These are phyloP conservation scores for Eptesicus fuscus DNA, from an alignment of 2,113 vertebrate species.

Conservation along the genomic window DNA sequence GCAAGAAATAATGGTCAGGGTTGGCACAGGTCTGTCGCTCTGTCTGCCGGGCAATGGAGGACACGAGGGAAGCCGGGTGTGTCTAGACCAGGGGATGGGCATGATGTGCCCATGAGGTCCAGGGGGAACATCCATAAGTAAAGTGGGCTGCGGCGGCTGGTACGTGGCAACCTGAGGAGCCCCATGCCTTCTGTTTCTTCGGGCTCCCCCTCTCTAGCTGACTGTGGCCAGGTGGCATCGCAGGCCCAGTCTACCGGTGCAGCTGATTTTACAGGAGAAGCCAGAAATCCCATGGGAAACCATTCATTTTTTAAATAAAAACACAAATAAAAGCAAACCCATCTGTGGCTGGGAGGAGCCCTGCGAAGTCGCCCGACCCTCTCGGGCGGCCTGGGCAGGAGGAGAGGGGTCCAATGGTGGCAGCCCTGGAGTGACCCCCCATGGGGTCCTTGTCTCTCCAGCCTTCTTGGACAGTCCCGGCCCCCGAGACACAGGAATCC, in stretches of 20 bases:
- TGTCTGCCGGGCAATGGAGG: not conserved
- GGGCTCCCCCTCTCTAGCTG: not conserved
- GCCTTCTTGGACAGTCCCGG: not conserved
- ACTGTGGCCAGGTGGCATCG: not conserved
- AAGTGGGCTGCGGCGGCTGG: too few relatives aligned
- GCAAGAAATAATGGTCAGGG: not conserved
- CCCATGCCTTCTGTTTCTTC: not conserved
- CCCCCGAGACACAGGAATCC: not conserved
- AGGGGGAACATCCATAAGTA: not conserved
- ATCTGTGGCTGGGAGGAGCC: not conserved
- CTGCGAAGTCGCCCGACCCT: rapidly evolving
- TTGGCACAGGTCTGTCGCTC: not conserved
- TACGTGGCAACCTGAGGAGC: too few relatives aligned
- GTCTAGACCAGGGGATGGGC: not conserved
- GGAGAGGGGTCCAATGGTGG: rapidly evolving
- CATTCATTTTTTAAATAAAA: not conserved
- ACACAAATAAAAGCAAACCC: not conserved
- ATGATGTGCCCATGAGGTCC: not conserved
- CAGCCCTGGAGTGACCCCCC: too few relatives aligned
- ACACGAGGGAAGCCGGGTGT: not conserved
- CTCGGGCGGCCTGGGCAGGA: not conserved
- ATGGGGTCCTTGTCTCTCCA: not conserved
- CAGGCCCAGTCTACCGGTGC: not conserved
- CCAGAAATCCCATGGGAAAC: not conserved
- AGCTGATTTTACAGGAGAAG: not conserved